Evolutionary conservation across 2,888 invertebrate genomes (phyloP).

Genomic region (Erebia aethiops): DNA sequence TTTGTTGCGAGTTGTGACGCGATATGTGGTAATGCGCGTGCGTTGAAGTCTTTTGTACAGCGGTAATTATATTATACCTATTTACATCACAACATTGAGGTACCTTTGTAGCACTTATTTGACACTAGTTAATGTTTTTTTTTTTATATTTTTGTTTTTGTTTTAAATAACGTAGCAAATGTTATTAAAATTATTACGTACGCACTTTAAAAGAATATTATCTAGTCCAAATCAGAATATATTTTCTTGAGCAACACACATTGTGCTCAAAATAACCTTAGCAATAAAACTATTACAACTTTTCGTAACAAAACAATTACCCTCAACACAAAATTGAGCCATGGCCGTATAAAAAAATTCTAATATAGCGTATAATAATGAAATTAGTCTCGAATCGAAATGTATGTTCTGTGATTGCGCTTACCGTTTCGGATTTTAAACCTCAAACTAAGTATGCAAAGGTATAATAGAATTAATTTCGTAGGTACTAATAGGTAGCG

Average conservation of each 20-base stretch:
- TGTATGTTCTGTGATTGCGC: background rate
- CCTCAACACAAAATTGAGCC: constrained; percentile 5
- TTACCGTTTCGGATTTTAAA: background rate
- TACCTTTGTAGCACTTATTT: background rate
- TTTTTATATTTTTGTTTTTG: no score
- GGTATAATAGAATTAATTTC: no score
- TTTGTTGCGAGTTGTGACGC: constrained; percentile 8
- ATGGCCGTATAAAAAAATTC: background rate
- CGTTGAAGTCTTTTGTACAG: constrained; percentile 40
- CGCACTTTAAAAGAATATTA: background rate
- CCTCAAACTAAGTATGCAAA: background rate
- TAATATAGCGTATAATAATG: background rate
- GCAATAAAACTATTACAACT: background rate
- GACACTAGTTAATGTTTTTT: background rate
- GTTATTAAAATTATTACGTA: no score
- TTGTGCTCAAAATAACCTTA: background rate
- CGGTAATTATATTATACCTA: constrained; percentile 14
- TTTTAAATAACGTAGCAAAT: no score
- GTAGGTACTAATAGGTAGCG: no score
- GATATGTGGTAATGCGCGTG: constrained; percentile 17
- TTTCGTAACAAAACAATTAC: constrained; percentile 6
- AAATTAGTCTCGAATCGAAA: background rate
- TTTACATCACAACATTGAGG: constrained; percentile 7
- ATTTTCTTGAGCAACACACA: constrained; percentile 1
- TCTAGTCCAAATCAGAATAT: background rate